A percentile compares a stretch with the other conserved stretches of the same genome.
These are phyloP conservation scores for Gnathonemus longibarbis DNA, from an alignment of 2,113 vertebrate genomes.

Conservation along the genomic window DNA sequence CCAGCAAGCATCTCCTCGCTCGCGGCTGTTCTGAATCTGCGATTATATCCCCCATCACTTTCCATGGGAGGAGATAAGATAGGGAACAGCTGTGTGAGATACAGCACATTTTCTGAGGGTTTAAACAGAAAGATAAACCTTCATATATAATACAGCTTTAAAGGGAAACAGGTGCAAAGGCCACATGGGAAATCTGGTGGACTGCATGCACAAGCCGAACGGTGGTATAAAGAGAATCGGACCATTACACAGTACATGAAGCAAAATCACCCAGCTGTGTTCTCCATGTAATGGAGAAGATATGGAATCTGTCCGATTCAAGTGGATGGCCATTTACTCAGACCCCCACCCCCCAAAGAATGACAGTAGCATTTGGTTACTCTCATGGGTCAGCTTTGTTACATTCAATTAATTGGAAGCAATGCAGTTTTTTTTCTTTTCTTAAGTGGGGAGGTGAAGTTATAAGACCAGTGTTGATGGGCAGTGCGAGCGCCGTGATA, in stretches of 20 bases:
- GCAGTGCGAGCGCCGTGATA: neutral
- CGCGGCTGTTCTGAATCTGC: neutral
- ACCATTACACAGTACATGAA: neutral
- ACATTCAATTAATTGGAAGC: slow-evolving; percentile 2
- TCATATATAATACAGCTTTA: neutral
- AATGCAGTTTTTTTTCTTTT: neutral
- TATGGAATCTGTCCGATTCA: neutral
- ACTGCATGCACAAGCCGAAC: neutral
- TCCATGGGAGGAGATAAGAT: slow-evolving; percentile 9
- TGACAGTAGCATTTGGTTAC: neutral
- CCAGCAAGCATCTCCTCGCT: neutral
- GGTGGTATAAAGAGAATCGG: neutral
- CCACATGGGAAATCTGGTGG: neutral
- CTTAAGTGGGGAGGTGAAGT: neutral
- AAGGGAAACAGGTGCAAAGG: slow-evolving; percentile 12
- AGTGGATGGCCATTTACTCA: neutral
- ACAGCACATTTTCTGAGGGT: neutral
- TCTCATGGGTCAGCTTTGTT: neutral
- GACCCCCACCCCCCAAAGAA: neutral
- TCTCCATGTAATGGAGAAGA: neutral
- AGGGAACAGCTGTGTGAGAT: slow-evolving; percentile 9
- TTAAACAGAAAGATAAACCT: slow-evolving; percentile 14
- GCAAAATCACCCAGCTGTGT: neutral
- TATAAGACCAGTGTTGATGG: neutral
- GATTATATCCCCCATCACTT: slow-evolving; percentile 3